phyloP scores from a whole-genome alignment of 2,113 vertebrate species.

The Aptenodytes forsteri region DNA sequence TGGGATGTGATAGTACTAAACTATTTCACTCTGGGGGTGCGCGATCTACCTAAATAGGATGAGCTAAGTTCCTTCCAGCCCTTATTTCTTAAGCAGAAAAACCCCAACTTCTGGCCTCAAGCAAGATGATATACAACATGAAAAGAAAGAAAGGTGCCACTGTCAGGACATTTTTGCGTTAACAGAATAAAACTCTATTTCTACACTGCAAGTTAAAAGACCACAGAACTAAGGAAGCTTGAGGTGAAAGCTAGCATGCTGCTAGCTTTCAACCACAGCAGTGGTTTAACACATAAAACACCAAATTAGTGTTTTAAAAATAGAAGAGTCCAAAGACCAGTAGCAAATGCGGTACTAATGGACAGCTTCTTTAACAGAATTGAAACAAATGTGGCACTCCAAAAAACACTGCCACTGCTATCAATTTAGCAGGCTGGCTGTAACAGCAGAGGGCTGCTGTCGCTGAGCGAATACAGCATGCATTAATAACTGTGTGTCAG shows the following conservation, averaged over 20 bases:
- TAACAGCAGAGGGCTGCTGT: neutral
- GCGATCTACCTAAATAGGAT: rapidly evolving
- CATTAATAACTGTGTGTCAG: neutral
- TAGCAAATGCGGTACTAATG: rapidly evolving
- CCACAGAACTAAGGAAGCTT: neutral
- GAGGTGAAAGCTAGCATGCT: neutral
- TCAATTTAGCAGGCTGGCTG: too few relatives aligned
- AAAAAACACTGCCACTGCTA: neutral
- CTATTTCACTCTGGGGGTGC: rapidly evolving
- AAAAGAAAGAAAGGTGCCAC: neutral
- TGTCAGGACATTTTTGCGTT: rapidly evolving
- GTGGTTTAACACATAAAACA: neutral
- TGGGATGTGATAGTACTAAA: rapidly evolving
- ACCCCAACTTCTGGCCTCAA: neutral
- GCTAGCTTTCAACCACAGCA: neutral
- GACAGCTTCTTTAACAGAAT: neutral
- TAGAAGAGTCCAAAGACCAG: neutral
- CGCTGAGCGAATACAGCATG: rapidly evolving
- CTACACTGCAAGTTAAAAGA: neutral
- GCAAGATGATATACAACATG: rapidly evolving
- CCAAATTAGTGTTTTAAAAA: neutral
- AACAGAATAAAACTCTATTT: neutral
- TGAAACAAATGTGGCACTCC: rapidly evolving
- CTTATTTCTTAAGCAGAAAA: neutral
- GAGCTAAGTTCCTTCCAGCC: neutral